Evolutionary conservation across 2,888 invertebrate species (phyloP), one percentile per base, ranked within the genome.

Genomic region (Masnerella sp.): DNA sequence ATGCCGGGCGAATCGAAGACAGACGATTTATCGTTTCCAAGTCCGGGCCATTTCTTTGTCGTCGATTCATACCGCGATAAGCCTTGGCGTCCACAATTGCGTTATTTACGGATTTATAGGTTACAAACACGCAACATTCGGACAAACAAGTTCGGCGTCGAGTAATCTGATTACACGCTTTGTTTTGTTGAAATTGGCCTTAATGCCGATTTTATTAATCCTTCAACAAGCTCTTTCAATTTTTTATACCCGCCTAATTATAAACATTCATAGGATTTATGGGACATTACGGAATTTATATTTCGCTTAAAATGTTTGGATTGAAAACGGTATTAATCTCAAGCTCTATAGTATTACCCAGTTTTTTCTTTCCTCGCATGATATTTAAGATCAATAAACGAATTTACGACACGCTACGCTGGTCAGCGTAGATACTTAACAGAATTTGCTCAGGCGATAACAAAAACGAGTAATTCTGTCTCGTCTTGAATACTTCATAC

Each of bases 321-420:
- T 67, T 51, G 20, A 43, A 11, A 68, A 68, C 43, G 28, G 36
- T 59, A 42, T 56, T 68, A 58, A 64, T 68, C 49, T 36, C 36
- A 30, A 9, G 9, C n/a, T n/a, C n/a, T n/a, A n/a, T n/a, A 61
- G 22, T 69, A 64, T 73, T 75, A 76, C 70, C 75, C 76, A 75
- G 74, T 78, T 79, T 80, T 80, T 78, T 77, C 76, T 78, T 68
- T 75, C 52, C 68, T 75, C 52, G 17, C 17, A 25, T 20, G 34
- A 28, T 45, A 45, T 54, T 36, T 28, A 45, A 12, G 65, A 56
- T 54, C 77, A 74, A 80, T 80, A 80, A 80, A 80, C 81, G 80
- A 79, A 78, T 78, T 75, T 51, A 47, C 59, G 52, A 69, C 49
- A 45, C 54, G 54, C 70, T 12, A 54, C 12, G 14, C 4, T 28